Percentiles rank a stretch among this genome's conserved stretches.
Evolutionary conservation across 2,888 invertebrate genomes (phyloP).

Genomic region (Rutpela maculata): DNA sequence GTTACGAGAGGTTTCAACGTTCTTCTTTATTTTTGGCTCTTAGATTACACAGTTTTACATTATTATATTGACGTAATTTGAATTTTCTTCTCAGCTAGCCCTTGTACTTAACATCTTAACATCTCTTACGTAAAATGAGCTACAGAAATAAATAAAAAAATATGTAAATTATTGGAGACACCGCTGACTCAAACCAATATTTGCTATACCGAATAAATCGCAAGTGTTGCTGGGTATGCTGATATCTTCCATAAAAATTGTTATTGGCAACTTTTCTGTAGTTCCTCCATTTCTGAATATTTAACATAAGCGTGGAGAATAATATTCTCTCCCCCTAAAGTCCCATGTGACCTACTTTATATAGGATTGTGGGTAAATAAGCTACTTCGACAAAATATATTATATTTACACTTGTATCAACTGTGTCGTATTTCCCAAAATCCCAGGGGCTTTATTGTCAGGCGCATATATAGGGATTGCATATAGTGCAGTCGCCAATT

Average conservation of each 20-base stretch:
- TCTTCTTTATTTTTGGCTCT: too few species aligned
- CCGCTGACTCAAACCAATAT: not conserved
- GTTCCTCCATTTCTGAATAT: conserved; percentile 18
- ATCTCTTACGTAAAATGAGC: too few species aligned
- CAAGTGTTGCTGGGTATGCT: not conserved
- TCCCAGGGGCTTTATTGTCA: conserved; percentile 25
- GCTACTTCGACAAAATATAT: conserved; percentile 37
- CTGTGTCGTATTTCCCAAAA: conserved; percentile 27
- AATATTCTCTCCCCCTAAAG: conserved; percentile 28
- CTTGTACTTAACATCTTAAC: too few species aligned
- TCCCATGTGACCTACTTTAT: conserved; percentile 35
- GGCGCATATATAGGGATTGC: conserved; percentile 24
- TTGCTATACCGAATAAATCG: not conserved
- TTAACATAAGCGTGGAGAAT: conserved; percentile 26
- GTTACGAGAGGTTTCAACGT: too few species aligned
- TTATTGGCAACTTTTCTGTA: conserved; percentile 22
- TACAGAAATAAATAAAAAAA: not conserved
- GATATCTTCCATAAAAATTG: conserved; percentile 21
- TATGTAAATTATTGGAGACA: not conserved
- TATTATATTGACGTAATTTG: too few species aligned
- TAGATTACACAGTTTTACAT: too few species aligned
- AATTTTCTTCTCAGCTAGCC: too few species aligned
- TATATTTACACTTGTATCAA: conserved; percentile 41
- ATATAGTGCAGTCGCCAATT: conserved; percentile 30
- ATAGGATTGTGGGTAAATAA: conserved; percentile 39